Evolutionary conservation across 2,888 invertebrate species (phyloP), one percentile per base, ranked within the genome.

Genomic region (Galerucella calmariensis): DNA sequence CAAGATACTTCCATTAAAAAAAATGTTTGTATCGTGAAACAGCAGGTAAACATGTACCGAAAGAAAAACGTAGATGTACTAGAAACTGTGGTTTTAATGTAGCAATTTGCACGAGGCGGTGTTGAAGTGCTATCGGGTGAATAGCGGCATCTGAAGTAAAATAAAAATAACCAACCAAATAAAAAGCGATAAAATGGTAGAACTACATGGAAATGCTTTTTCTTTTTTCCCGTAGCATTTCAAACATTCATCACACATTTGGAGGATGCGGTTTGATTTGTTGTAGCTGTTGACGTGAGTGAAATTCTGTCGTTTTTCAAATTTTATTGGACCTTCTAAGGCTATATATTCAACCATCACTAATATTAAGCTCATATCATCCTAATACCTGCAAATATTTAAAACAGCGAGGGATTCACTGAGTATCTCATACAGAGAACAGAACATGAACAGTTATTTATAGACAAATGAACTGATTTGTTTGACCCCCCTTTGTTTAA

Each of bases 201-300:
- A 67, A 77, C 67, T 79, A 82, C 82, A 82, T 66, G 82, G 69
- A 78, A 82, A 82, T 75, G 82, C 82, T 81, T 75, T 81, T 77
- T 76, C 78, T 77, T 77, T 80, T 20, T 20, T 70, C 56, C 67
- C 53, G 75, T 63, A 63, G 41, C 70, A 70, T 72, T 68, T 75
- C 73, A 75, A 79, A 80, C 80, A 82, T 82, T 81, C 80, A 81
- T 82, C 80, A 81, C 78, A 71, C 72, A 69, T 74, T 77, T 76
- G 67, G 41, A 65, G 51, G 73, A 73, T 70, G 63, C 48, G 66
- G 68, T 71, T 65, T 65, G 69, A 65, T 68, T 67, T 67, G 68
- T 70, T 71, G 62, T 44, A 41, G 35, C 35, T 9, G 35, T 41
- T 41, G 9, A 69, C 70, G 48, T 67, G 70, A 73, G 68, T 61